Percentiles rank a stretch among this genome's conserved stretches.
phyloP scores from a whole-genome alignment of 2,797 vertebrate species.

The Gymnothorax reevesii region DNA sequence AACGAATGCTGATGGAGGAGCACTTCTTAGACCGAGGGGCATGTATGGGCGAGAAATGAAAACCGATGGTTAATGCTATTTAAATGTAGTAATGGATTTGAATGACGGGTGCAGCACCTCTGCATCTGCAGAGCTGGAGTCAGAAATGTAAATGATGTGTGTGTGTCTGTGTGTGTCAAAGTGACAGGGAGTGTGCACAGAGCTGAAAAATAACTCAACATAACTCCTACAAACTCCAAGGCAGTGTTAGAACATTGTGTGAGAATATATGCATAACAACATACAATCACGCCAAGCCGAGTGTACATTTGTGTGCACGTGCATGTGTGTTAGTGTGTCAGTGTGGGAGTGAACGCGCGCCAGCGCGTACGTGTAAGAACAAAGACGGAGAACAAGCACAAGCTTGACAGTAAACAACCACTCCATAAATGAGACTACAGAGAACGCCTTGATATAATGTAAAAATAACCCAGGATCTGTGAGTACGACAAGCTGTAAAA shows the following conservation, averaged over 20 bases:
- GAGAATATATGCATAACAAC: not conserved
- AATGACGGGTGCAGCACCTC: not conserved
- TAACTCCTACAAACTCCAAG: not conserved
- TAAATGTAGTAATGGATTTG: constrained; percentile 19
- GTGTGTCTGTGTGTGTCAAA: constrained; percentile 6
- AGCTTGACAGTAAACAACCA: not conserved
- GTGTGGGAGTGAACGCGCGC: not conserved
- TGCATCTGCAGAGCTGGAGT: constrained; percentile 15
- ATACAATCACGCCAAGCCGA: not conserved
- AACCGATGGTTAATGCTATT: constrained; percentile 9
- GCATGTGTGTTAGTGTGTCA: not conserved
- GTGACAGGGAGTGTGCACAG: not conserved
- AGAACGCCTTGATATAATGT: not conserved
- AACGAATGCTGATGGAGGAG: constrained; percentile 1
- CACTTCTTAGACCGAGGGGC: not conserved
- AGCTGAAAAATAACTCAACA: not conserved
- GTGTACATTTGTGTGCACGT: not conserved
- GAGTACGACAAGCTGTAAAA: not conserved
- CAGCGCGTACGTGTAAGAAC: not conserved
- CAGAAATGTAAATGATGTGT: constrained; percentile 15
- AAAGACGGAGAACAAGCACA: not conserved
- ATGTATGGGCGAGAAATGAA: not conserved
- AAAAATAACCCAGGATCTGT: not conserved
- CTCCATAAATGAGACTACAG: constrained; percentile 8
- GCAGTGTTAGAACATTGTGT: not conserved